Evolutionary conservation across 2,797 vertebrate species (phyloP).

Genomic region (Cirrhinus mrigala): DNA sequence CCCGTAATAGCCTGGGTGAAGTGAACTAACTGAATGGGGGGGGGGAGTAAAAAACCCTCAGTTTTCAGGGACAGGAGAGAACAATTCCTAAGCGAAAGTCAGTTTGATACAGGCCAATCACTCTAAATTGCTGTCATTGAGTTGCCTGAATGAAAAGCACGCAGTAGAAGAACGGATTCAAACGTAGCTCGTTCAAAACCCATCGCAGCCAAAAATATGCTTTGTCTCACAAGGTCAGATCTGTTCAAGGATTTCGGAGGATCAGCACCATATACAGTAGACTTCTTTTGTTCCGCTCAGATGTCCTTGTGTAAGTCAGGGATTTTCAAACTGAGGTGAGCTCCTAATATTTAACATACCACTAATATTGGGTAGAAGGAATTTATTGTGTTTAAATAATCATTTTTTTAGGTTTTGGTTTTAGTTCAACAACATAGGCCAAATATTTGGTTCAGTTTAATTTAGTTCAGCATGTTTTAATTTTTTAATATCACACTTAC

Average conservation of each 20-base stretch:
- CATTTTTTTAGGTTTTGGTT: not conserved
- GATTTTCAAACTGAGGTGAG: not conserved
- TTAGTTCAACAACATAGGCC: not conserved
- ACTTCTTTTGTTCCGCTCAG: not conserved
- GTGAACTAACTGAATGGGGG: not conserved
- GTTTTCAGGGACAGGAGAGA: constrained; percentile 15
- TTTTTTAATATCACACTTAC: not conserved
- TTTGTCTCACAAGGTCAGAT: not conserved
- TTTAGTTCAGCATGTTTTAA: not conserved
- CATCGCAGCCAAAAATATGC: not conserved
- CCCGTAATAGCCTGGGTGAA: constrained; percentile 1
- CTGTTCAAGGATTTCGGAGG: not conserved
- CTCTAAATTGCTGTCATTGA: constrained; percentile 21
- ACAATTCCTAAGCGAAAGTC: constrained; percentile 12
- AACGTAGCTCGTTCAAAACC: not conserved
- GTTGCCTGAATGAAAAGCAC: constrained; percentile 24
- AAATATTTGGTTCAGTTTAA: too few species aligned
- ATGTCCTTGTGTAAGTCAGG: not conserved
- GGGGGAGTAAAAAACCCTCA: not conserved
- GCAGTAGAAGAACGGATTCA: not conserved
- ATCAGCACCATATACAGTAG: not conserved
- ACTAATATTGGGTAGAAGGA: not conserved
- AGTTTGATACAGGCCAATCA: constrained; percentile 23
- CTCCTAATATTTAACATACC: not conserved
- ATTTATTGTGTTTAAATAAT: not conserved